phyloP scores from a whole-genome alignment of 2,113 vertebrate genomes.

The Leucoraja erinaceus region DNA sequence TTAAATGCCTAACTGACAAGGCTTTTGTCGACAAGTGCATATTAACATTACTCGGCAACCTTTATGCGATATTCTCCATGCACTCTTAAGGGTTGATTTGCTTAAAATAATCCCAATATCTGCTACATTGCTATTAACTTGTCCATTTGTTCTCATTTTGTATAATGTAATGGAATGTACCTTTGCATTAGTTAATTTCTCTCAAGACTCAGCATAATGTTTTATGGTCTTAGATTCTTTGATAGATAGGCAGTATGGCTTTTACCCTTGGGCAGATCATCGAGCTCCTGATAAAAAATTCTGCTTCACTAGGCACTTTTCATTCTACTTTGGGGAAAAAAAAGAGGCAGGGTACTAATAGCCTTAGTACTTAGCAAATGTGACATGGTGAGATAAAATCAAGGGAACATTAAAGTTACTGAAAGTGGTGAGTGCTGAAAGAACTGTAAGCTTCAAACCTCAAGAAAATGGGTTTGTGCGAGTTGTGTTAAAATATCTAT shows the following conservation, averaged over 20 bases:
- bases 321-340: too few species aligned
- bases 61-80: not conserved
- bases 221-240: not conserved
- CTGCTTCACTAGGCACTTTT: not conserved
- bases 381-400: not conserved
- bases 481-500: not conserved
- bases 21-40: not conserved
- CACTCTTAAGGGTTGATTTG: not conserved
- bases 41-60: not conserved
- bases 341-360: not conserved
- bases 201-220: not conserved
- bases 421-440: not conserved
- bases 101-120: not conserved
- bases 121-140: not conserved
- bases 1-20: not conserved
- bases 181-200: not conserved
- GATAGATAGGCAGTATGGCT: not conserved
- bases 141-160: not conserved
- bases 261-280: not conserved
- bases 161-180: not conserved
- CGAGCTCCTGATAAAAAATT: not conserved
- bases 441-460: not conserved
- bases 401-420: not conserved
- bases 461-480: not conserved
- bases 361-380: too few species aligned